Conservation (phyloP, 2,797 vertebrate species). For the Perodicticus potto region DNA sequence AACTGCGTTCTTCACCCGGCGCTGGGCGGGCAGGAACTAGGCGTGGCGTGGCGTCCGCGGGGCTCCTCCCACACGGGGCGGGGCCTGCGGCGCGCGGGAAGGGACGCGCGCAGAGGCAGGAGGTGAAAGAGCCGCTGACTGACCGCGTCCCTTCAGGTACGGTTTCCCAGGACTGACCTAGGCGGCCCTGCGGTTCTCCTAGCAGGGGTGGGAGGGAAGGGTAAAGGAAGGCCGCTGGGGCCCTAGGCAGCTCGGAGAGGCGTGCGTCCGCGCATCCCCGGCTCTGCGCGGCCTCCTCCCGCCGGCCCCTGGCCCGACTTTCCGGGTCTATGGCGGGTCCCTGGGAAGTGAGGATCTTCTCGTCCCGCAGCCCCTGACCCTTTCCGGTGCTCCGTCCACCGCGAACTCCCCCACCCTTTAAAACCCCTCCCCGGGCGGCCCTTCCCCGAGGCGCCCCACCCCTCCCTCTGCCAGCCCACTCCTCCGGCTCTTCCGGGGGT, state of each 20-base stretch:
- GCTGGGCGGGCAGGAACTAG: not conserved
- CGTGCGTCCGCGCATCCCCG: not conserved
- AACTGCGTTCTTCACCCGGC: fast-evolving
- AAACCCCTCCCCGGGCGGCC: too few relatives aligned
- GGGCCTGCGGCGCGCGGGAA: slow-evolving; percentile 71
- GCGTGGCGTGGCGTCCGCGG: fast-evolving
- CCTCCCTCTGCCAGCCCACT: too few relatives aligned
- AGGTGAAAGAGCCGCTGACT: fast-evolving
- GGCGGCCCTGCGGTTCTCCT: not conserved
- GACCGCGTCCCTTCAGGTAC: slow-evolving; percentile 5
- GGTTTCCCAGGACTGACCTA: not conserved
- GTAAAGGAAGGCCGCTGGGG: not conserved
- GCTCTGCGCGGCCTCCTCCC: not conserved
- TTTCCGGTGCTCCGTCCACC: not conserved
- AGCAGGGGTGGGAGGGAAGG: not conserved
- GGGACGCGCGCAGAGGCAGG: not conserved
- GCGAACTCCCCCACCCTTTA: too few relatives aligned
- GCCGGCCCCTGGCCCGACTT: not conserved
- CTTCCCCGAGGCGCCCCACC: not conserved
- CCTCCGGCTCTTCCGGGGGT: too few relatives aligned
- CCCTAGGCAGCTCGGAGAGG: not conserved
- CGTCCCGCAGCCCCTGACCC: too few relatives aligned
- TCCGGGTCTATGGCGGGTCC: not conserved
- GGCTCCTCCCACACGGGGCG: fast-evolving
- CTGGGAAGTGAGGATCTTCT: not conserved